These are phyloP conservation scores for Ictalurus punctatus DNA, from an alignment of 2,113 vertebrate genomes.

Conservation along the genomic window DNA sequence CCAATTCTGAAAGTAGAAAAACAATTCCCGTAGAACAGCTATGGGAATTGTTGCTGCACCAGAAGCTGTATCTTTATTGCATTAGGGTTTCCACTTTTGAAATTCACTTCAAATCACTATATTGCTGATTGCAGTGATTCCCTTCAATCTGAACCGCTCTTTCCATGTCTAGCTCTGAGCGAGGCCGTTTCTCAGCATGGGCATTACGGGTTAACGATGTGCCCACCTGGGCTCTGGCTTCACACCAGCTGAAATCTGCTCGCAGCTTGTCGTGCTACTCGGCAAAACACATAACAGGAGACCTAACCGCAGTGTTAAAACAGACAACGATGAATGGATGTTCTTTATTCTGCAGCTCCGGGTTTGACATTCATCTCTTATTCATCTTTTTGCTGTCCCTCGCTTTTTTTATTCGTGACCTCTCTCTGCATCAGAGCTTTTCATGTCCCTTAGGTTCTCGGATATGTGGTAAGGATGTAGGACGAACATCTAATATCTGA, in stretches of 20 bases:
- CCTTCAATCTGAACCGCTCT: not conserved
- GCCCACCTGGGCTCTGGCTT: conserved; percentile 19
- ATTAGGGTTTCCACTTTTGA: not conserved
- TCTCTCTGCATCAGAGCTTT: not conserved
- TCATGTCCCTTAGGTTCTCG: not conserved
- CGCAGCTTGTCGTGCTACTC: not conserved
- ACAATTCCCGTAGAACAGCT: not conserved
- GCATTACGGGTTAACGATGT: not conserved
- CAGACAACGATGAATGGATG: conserved; percentile 16
- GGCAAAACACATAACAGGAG: conserved; percentile 14
- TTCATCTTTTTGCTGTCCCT: not conserved
- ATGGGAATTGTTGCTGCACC: not conserved
- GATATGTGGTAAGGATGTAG: not conserved
- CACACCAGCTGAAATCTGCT: conserved; percentile 20
- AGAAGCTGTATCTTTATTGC: not conserved
- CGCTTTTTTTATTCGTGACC: not conserved
- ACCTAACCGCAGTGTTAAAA: conserved; percentile 12
- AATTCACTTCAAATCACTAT: conserved; percentile 15
- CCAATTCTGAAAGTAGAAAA: not conserved
- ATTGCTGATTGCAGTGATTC: conserved; percentile 1
- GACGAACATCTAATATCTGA: not conserved
- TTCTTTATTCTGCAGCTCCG: not conserved
- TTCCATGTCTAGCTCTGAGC: not conserved
- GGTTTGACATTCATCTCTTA: conserved; percentile 12
- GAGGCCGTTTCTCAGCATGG: not conserved